A percentile compares a stretch with the other conserved stretches of the same genome.
Conservation (phyloP, 2,797 vertebrate genomes). For the Lates japonicus region DNA sequence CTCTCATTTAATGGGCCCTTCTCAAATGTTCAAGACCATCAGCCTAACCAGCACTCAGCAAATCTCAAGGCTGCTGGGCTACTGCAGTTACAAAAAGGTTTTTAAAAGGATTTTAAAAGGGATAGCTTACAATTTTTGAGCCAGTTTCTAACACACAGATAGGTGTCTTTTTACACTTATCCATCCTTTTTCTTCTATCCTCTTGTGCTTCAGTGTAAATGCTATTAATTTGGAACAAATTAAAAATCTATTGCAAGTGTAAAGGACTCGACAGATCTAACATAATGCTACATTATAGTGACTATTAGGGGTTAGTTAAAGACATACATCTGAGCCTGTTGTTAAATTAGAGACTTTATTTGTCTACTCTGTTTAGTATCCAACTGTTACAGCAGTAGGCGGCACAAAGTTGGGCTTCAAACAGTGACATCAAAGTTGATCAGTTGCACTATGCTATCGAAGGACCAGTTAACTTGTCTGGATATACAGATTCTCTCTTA, state of each 20-base stretch:
- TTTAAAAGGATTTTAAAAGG: slow-evolving; percentile 8
- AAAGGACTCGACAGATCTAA: neutral
- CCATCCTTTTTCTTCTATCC: neutral
- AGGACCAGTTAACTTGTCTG: slow-evolving; percentile 25
- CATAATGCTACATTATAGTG: neutral
- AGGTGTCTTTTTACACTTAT: neutral
- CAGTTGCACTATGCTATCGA: slow-evolving; percentile 8
- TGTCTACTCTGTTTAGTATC: neutral
- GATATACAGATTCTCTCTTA: slow-evolving; percentile 13
- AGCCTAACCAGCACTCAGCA: slow-evolving; percentile 50
- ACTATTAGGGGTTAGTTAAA: neutral
- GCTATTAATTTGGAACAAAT: slow-evolving; percentile 15
- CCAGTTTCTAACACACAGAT: slow-evolving; percentile 8
- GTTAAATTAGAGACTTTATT: neutral
- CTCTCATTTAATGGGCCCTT: slow-evolving; percentile 78
- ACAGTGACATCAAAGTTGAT: slow-evolving; percentile 1
- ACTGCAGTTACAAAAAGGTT: slow-evolving; percentile 14
- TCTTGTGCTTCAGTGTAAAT: neutral
- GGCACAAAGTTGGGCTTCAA: slow-evolving; percentile 4
- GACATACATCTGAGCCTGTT: neutral
- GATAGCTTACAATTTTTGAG: slow-evolving; percentile 15
- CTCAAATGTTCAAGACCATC: slow-evolving; percentile 58
- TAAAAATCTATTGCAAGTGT: neutral
- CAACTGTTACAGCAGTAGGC: neutral
- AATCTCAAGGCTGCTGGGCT: slow-evolving; percentile 36